Conservation (phyloP, 2,888 invertebrate species). For the Dioctria linearis region DNA sequence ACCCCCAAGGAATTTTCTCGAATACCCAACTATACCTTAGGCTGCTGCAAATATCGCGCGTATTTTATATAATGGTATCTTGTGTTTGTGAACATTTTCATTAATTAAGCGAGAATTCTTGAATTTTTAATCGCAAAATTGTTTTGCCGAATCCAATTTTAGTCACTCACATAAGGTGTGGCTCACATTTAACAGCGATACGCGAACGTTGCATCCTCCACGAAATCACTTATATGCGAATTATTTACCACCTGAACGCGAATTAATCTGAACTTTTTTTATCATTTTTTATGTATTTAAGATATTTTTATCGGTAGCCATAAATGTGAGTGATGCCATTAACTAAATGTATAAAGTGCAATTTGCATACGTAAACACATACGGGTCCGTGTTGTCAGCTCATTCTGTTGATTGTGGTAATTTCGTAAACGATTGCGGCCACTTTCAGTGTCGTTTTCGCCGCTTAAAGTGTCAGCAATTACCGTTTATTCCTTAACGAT, state of each 20-base stretch:
- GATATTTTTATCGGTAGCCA: constrained; percentile 38
- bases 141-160: no score
- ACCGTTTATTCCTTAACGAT: constrained; percentile 44
- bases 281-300: constrained; percentile 39
- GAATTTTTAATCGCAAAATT: no score
- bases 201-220: no score
- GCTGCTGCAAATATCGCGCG: no score
- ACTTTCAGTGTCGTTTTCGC: constrained; percentile 40
- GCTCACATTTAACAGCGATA: no score
- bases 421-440: constrained; percentile 43
- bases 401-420: constrained; percentile 45
- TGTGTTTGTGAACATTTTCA: no score
- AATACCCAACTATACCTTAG: no score
- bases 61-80: no score
- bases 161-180: no score
- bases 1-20: no score
- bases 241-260: background rate
- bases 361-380: constrained; percentile 46
- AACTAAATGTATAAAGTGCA: constrained; percentile 28
- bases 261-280: background rate
- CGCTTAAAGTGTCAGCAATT: constrained; percentile 41
- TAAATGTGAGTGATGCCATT: constrained; percentile 48
- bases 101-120: no score
- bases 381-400: constrained; percentile 32
- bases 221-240: constrained; percentile 1